Base-by-base conservation (phyloP, 37 sponge, comb jelly and placozoan genomes). In the Eunapius fragilis region DNA sequence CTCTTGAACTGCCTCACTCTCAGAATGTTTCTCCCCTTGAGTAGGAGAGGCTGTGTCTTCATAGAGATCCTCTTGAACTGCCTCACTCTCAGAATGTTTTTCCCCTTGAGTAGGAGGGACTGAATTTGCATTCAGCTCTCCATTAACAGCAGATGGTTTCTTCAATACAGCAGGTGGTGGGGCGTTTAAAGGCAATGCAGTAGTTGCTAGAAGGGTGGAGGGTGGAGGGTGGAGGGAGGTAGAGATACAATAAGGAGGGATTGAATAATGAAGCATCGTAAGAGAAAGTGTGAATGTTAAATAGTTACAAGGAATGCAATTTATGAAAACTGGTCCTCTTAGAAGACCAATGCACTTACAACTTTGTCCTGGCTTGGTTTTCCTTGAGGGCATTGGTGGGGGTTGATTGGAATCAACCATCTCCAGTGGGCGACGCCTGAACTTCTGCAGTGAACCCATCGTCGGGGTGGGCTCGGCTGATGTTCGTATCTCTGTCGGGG, bases 351-450 rank as follows among this genome's bases (percentile, higher is more conserved):
- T 22, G 13, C 14, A 12, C 77, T 12, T 36, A 36, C 77, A 36
- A 24, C n/a, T 25, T 17, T 31, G 31, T 31, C 19, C 34, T 26
- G 82, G 72, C 74, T 90, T 90, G 30, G 75, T 41, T 50, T 38
- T 33, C 19, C 70, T 31, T 13, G 77, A 37, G 27, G 90, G 90
- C 25, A 85, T 2, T 70, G 86, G 80, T 34, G 89, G 89, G 26
- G 93, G 90, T 19, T 86, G 70, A 32, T 74, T 82, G 49, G n/a
- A 58, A 70, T 93, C 86, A 26, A 82, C 87, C 0, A 84, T 30
- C 33, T 68, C 79, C 25, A 85, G 75, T 19, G 87, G 83, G n/a
- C 72, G 70, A 38, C 89, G n/a, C 31, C 89, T 82, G 70, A 80
- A 77, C 34, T 80, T 82, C 30, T 67, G 33, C 30, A 81, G 77